Evolutionary conservation across 2,888 invertebrate genomes (phyloP), one percentile per base, ranked within the genome.

Genomic region (Bembecia ichneumoniformis): DNA sequence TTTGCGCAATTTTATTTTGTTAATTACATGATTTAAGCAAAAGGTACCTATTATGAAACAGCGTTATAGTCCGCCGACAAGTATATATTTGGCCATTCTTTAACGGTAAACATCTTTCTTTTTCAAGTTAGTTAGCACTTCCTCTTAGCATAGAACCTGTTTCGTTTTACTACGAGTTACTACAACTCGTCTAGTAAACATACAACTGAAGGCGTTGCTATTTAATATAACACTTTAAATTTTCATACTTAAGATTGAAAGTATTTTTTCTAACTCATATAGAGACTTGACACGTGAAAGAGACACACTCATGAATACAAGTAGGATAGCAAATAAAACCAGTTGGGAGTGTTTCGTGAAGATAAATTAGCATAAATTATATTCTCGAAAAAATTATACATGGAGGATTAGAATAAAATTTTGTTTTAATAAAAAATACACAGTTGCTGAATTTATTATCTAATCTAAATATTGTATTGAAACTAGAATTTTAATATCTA

Each of bases 141-240:
- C 74, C 74, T 74, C 69, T 74, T 74, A 75, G 60, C 67, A 68
- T 60, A 57, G 72, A 83, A 83, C 84, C 68, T 59, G 84, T 84
- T 83, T 72, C 55, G 58, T 63, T 67, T 82, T 84, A 84, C 86
- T 84, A 84, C 80, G 74, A 62, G 65, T 73, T 83, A 84, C 84
- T 84, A 84, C 71, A 66, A 55, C 47, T 53, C 50, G 52, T n/a
- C 11, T 9, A 40, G 11, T 40, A 13, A 11, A 40, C 14, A 9
- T 13, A 40, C 14, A 13, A 40, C 14, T 13, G 3, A 40, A 40
- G 7, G 28, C 9, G 9, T 40, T 40, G n/a, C 14, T 40, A 10
- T 40, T 40, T 5, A 14, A 40, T n/a, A 40, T n/a, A 13, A 3
- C 0, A 11, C 3, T 14, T 40, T 40, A 40, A 40, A 1, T 0